Conservation (phyloP, 1,140 invertebrate genomes). For the Zaprionus gabonicus region DNA sequence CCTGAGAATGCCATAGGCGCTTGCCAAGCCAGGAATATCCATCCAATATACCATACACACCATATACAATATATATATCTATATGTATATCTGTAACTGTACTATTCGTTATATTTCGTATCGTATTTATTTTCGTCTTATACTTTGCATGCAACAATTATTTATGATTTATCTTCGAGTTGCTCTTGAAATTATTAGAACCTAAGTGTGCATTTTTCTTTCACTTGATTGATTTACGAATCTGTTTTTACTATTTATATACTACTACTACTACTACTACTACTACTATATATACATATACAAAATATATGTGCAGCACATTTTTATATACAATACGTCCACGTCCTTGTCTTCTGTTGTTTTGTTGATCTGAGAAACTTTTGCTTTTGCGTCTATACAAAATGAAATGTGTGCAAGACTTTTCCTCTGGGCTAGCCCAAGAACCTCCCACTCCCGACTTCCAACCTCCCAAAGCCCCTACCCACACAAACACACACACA, state of each 20-base stretch:
- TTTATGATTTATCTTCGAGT: slow-evolving; percentile 56
- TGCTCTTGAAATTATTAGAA: slow-evolving; percentile 69
- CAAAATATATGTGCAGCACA: slow-evolving; percentile 74
- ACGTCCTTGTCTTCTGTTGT: slow-evolving; percentile 64
- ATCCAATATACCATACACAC: slow-evolving; percentile 1
- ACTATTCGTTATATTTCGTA: not conserved
- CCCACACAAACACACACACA: slow-evolving; percentile 25
- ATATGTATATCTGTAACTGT: not conserved
- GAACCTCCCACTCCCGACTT: not conserved
- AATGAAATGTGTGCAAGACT: slow-evolving; percentile 73
- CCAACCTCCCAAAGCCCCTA: slow-evolving; percentile 19
- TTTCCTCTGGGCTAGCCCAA: slow-evolving; percentile 39
- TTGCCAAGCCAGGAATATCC: slow-evolving; percentile 28
- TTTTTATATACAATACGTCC: slow-evolving; percentile 59
- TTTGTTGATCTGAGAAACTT: slow-evolving; percentile 74
- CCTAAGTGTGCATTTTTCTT: slow-evolving; percentile 59
- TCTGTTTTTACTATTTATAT: slow-evolving; percentile 53
- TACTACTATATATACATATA: slow-evolving; percentile 36
- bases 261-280: slow-evolving; percentile 18
- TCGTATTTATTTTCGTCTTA: slow-evolving; percentile 57
- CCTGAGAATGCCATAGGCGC: slow-evolving; percentile 53
- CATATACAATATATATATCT: too few species aligned
- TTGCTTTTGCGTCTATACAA: slow-evolving; percentile 70
- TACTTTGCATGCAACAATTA: slow-evolving; percentile 48
- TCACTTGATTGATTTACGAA: slow-evolving; percentile 38